Conservation (phyloP, 2,113 vertebrate species). For the Pachycephala philippinensis region DNA sequence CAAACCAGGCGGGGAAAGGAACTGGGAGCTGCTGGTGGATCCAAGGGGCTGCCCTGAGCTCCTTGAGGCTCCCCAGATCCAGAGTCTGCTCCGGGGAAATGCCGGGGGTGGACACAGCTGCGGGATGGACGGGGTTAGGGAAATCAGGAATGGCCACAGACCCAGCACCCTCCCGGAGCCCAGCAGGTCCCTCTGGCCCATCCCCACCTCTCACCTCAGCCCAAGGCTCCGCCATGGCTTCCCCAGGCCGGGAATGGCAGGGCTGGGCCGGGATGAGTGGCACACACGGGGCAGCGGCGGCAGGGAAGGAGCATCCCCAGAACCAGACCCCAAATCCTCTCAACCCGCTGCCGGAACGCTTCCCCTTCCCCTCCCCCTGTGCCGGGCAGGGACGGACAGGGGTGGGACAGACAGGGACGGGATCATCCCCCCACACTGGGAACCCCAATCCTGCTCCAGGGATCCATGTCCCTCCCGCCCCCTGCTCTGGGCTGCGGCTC, state of each 20-base stretch:
- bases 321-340: not conserved
- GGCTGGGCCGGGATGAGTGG: fast-evolving
- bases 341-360: not conserved
- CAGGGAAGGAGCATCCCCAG: not conserved
- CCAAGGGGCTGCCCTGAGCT: not conserved
- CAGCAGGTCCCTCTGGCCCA: not conserved
- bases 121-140: fast-evolving
- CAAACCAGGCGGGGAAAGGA: not conserved
- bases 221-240: not conserved
- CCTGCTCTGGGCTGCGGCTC: not conserved
- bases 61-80: fast-evolving
- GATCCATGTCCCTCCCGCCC: fast-evolving
- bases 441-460: fast-evolving
- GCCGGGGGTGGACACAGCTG: not conserved
- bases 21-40: not conserved
- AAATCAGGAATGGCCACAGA: not conserved
- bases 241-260: not conserved
- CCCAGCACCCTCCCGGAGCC: not conserved
- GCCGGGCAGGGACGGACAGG: not conserved
- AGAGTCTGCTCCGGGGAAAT: not conserved
- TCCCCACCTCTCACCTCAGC: not conserved
- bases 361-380: fast-evolving
- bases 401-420: not conserved
- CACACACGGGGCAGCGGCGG: not conserved
- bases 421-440: fast-evolving